phyloP scores from a whole-genome alignment of 2,888 invertebrate genomes.

The Dasypolia templi region DNA sequence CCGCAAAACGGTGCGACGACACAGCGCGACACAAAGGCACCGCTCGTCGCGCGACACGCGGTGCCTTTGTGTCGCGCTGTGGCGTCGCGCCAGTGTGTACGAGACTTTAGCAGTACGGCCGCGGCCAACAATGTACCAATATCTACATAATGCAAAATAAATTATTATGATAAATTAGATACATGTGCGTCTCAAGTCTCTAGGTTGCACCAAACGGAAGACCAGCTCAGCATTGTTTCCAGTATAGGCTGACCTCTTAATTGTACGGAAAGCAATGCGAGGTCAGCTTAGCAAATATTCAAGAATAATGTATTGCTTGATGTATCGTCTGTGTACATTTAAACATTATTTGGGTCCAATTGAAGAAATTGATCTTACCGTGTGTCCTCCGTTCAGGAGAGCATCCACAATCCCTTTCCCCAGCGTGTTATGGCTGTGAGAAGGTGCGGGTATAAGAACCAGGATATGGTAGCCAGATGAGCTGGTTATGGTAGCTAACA shows the following conservation, averaged over 20 bases:
- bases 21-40: too few relatives aligned
- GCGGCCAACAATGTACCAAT: too few relatives aligned
- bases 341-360: neutral
- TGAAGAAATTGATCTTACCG: constrained; percentile 65
- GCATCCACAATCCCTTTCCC: constrained; percentile 76
- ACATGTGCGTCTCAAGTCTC: too few relatives aligned
- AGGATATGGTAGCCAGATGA: constrained; percentile 73
- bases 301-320: neutral
- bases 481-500: constrained; percentile 51
- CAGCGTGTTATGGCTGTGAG: constrained; percentile 76
- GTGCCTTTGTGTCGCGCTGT: too few relatives aligned
- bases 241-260: neutral
- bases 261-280: neutral
- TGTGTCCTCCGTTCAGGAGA: constrained; percentile 76
- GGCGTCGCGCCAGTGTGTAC: too few relatives aligned
- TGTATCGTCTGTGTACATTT: too few relatives aligned
- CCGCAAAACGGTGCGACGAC: too few relatives aligned
- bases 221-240: neutral
- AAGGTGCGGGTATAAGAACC: constrained; percentile 73
- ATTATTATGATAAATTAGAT: too few relatives aligned
- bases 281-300: neutral
- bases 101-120: too few relatives aligned
- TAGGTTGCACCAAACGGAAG: too few relatives aligned
- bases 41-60: too few relatives aligned
- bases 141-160: too few relatives aligned